Base-by-base conservation (phyloP, 2,113 vertebrate genomes). In the Clarias magur region DNA sequence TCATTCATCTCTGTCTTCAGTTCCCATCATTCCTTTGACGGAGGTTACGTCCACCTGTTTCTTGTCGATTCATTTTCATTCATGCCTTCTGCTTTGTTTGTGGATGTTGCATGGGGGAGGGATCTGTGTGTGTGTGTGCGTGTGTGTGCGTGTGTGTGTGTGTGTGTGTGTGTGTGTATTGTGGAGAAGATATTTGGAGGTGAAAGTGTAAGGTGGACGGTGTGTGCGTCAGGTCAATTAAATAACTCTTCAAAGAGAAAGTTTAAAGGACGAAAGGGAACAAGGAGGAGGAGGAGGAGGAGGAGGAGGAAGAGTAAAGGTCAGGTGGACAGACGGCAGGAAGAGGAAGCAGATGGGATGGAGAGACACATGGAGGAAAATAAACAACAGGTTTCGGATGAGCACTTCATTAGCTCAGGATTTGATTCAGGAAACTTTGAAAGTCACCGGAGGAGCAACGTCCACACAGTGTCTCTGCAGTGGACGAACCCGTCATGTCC, bases 1-100 rank as follows among this genome's bases (percentile, higher is more conserved):
- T 65, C 23, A 5, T 59, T 21, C 57, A 23, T 60, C 79, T 62
- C 57, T 6, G 17, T 62, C 19, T 80, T 57, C 4, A 8, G 5
- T 57, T 60, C 78, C 79, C 60, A 12, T 59, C 54, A 3, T 80
- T 62, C 10, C 27, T 80, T 62, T 62, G 27, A 60, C 12, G 19
- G 30, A 23, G 56, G 57, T 80, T 80, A 80, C n/a, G 72, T 86
- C 60, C 72, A 60, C 63, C 67, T 54, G 85, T 88, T 67, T 30
- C 56, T 48, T 72, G n/a, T 57, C 11, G 75, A 54, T 88, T 48
- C 67, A 70, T 86, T 82, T 90, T 92, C 93, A 93, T 94, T 94
- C 93, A 94, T 91, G 90, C 87, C n/a, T 90, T 91, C 90, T 65
- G 88, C 84, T 93, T 94, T 94, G 91, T 95, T 94, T 94, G 92